These are phyloP conservation scores for Felis chaus DNA, from an alignment of 2,113 vertebrate genomes.

Conservation along the genomic window DNA sequence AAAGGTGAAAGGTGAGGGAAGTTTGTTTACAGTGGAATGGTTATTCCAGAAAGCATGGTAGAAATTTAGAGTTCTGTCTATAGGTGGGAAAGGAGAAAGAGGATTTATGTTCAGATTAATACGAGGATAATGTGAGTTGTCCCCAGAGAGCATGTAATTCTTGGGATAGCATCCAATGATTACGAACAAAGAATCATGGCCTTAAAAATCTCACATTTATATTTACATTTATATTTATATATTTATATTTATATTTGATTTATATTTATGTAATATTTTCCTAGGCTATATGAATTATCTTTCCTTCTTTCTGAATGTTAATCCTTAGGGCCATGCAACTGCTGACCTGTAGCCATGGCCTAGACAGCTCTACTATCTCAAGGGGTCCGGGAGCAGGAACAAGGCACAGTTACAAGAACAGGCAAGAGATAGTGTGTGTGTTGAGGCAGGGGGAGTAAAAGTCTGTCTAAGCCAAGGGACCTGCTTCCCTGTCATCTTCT, in stretches of 20 bases:
- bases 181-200: neutral
- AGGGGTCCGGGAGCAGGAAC: neutral
- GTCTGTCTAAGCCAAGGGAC: accelerated
- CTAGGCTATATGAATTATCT: neutral
- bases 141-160: no score
- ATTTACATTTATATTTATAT: no score
- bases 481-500: accelerated
- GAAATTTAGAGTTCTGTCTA: neutral
- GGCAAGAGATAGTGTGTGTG: neutral
- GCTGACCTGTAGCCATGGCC: neutral
- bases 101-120: accelerated
- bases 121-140: neutral
- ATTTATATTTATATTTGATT: no score
- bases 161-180: neutral
- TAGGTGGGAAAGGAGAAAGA: neutral
- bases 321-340: no score
- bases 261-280: neutral
- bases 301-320: neutral
- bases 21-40: neutral
- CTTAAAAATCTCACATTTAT: neutral
- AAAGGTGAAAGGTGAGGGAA: neutral
- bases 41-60: neutral
- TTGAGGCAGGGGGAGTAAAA: accelerated
- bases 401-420: neutral
- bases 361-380: neutral